phyloP scores from a whole-genome alignment of 35 echinoderm and acorn worm genomes.

The Lytechinus variegatus region DNA sequence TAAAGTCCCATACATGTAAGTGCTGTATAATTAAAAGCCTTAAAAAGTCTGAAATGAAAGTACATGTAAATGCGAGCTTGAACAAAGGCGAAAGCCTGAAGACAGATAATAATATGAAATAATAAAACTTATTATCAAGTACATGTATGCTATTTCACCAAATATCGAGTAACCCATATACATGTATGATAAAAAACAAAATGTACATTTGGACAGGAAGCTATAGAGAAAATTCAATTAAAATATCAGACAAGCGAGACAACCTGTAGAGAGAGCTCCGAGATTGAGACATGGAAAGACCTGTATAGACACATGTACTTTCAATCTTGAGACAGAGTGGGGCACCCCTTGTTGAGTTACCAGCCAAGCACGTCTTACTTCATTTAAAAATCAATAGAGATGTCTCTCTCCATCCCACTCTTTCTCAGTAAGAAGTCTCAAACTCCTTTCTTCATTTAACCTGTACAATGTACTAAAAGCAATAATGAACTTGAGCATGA shows the following conservation, averaged over 20 bases:
- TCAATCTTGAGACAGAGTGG: not conserved
- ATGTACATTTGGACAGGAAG: not conserved
- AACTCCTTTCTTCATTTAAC: not conserved
- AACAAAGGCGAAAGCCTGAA: too few species aligned
- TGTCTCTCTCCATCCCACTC: not conserved
- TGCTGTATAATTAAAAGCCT: too few species aligned
- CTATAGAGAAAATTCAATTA: not conserved
- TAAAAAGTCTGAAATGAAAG: too few species aligned
- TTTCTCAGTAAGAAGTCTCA: not conserved
- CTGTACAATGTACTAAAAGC: not conserved
- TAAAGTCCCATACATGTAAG: too few species aligned
- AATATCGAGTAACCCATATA: not conserved
- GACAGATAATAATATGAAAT: too few species aligned
- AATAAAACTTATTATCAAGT: too few species aligned
- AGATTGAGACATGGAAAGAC: not conserved
- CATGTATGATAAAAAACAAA: not conserved
- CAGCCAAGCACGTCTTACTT: not conserved
- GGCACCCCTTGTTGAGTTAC: slow-evolving; percentile 8
- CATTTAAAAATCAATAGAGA: not conserved
- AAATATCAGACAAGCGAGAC: not conserved
- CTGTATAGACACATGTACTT: not conserved
- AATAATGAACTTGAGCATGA: not conserved
- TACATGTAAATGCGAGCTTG: too few species aligned
- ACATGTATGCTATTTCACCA: too few species aligned
- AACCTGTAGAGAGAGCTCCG: not conserved